Base-by-base conservation (phyloP, 1,140 invertebrate genomes). In the Physella acuta region DNA sequence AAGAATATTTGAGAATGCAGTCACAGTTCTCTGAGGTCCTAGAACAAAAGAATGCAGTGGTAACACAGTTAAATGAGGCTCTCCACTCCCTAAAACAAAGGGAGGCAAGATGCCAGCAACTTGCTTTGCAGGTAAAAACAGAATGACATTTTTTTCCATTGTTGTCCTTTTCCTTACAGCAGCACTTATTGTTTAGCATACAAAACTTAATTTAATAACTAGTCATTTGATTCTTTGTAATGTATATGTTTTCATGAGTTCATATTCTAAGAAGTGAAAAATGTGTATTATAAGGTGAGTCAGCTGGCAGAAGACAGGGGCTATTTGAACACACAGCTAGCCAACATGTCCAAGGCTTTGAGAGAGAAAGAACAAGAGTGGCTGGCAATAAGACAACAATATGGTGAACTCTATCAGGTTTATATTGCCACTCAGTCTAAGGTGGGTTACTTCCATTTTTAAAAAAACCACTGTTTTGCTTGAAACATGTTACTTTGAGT, bases 21-120 rank as follows among this genome's bases (percentile, higher is more conserved):
- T 66, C 74, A 26, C 80, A 82, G 73, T 80, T 81, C 20, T 20
- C 65, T 4, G 53, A 68, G 53, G 65, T 78, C 1, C 71, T 82
- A 67, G 75, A 78, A 34, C 75, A 81, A 75, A 84, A 90, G 63
- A 76, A 73, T 53, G 60, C 76, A 20, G 66, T 84, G 26, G 74
- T 83, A 24, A 78, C 73, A 2, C 92, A 95, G 80, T 84, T 94
- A 53, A 92, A 95, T 82, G 86, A 93, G 66, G 92, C 92, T 0
- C 79, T 94, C 8, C 92, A 94, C 77, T 92, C 92, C 88, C 86
- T 95, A 30, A 92, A 95, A 83, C 91, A 94, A 74, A 87, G 93
- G 74, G 93, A 95, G 74, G 90, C 94, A 28, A 88, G 92, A 16
- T 94, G 92, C 84, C 93, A 96, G 78, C 93, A 95, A 84, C 86